Percentiles rank a stretch among this genome's conserved stretches.
These are phyloP conservation scores for Tichodroma muraria DNA, from an alignment of 2,113 vertebrate species.

Conservation along the genomic window DNA sequence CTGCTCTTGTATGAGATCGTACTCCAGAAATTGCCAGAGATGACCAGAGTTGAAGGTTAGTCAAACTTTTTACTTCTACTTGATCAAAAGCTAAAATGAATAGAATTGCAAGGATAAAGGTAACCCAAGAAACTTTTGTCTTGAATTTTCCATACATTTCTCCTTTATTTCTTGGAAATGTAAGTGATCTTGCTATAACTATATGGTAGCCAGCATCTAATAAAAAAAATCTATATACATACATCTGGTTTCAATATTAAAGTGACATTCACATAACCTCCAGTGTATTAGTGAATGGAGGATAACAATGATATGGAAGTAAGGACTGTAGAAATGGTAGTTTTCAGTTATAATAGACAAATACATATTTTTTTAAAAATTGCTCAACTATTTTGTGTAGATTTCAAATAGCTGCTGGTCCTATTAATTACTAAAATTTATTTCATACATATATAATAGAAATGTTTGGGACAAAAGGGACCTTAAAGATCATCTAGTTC, in stretches of 20 bases:
- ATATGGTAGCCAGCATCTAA: background rate
- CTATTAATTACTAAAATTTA: background rate
- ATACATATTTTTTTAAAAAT: background rate
- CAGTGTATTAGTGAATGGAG: conserved; percentile 9
- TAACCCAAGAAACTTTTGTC: background rate
- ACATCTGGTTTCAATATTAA: conserved; percentile 52
- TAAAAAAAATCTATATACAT: conserved; percentile 19
- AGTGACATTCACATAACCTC: conserved; percentile 25
- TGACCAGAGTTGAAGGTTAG: background rate
- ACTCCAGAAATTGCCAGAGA: background rate
- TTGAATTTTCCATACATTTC: background rate
- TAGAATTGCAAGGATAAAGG: background rate
- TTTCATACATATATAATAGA: background rate
- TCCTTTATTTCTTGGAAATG: background rate
- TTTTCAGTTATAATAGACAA: conserved; percentile 6
- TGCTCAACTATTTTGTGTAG: background rate
- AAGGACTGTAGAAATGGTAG: conserved; percentile 14
- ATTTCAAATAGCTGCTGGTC: background rate
- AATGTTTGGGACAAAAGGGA: background rate
- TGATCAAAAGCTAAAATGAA: background rate
- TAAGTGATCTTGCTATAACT: background rate
- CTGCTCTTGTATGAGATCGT: background rate
- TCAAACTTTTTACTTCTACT: background rate
- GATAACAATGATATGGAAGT: conserved; percentile 22
- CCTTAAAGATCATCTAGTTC: background rate